Conservation (phyloP, 2,888 invertebrate genomes). For the Parnassius glacialis region DNA sequence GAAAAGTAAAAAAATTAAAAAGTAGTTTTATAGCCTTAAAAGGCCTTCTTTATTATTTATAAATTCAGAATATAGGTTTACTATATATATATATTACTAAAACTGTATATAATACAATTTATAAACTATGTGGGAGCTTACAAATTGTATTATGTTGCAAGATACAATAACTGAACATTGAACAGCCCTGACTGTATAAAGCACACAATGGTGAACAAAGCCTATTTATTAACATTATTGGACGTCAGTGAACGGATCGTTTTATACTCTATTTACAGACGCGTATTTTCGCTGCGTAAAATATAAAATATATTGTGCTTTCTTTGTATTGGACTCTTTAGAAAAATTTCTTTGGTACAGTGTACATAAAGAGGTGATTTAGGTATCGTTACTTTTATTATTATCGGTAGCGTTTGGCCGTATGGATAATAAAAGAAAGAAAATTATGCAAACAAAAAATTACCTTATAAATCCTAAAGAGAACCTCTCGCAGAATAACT, state of each 20-base stretch:
- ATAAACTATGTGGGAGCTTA: background rate
- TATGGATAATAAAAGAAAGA: too few species aligned
- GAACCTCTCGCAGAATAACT: too few species aligned
- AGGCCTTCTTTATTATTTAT: too few species aligned
- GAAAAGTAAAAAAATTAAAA: too few species aligned
- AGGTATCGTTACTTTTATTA: too few species aligned
- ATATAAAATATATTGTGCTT: background rate
- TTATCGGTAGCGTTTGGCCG: too few species aligned
- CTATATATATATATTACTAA: background rate
- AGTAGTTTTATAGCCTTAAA: too few species aligned
- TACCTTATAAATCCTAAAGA: too few species aligned
- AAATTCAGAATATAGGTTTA: too few species aligned
- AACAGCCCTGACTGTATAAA: background rate
- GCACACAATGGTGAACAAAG: background rate
- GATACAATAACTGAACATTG: background rate
- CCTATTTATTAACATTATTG: slow-evolving; percentile 11
- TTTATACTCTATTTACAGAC: background rate
- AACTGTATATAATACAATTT: background rate
- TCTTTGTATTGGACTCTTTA: background rate
- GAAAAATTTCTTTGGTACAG: too few species aligned
- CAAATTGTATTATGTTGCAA: background rate
- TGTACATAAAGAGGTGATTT: too few species aligned
- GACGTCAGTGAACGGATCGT: background rate
- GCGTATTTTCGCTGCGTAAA: background rate
- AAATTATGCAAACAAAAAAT: too few species aligned